These are phyloP conservation scores for Conops quadrifasciatus DNA, from an alignment of 2,888 invertebrate species.

Conservation along the genomic window DNA sequence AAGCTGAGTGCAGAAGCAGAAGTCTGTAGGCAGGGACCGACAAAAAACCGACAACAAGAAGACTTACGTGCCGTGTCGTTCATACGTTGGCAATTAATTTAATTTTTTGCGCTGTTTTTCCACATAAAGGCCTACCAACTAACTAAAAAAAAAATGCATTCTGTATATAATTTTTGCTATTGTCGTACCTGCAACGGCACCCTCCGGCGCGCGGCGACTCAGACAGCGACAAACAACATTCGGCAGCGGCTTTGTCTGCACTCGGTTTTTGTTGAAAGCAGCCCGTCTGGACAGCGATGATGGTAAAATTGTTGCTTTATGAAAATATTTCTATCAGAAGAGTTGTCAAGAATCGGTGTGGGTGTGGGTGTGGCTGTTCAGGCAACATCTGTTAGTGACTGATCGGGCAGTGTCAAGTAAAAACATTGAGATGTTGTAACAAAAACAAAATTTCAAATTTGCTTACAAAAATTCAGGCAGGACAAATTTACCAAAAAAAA, in stretches of 20 bases:
- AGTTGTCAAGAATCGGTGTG: not conserved
- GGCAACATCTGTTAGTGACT: not conserved
- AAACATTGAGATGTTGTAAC: not conserved
- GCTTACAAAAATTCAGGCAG: slow-evolving; percentile 24
- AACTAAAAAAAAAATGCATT: slow-evolving; percentile 31
- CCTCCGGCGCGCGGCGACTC: not conserved
- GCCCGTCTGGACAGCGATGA: slow-evolving; percentile 23
- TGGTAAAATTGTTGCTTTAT: slow-evolving; percentile 11
- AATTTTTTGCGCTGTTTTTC: slow-evolving; percentile 41
- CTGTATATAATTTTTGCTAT: not conserved
- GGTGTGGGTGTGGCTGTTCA: not conserved
- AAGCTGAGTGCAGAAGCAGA: not conserved
- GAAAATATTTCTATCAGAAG: not conserved
- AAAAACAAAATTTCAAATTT: slow-evolving; percentile 17
- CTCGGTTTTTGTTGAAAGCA: slow-evolving; percentile 4
- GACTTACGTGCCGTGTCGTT: not conserved
- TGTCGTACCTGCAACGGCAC: not conserved
- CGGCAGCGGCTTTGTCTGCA: not conserved
- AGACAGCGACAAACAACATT: not conserved
- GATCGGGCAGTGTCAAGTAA: not conserved
- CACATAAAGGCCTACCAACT: not conserved
- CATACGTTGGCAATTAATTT: slow-evolving; percentile 46
- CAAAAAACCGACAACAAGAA: slow-evolving; percentile 7
- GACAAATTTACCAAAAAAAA: slow-evolving; percentile 2
- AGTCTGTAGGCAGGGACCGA: too few species aligned